These are phyloP conservation scores for Irena cyanogastra DNA, from an alignment of 2,113 vertebrate species.

Conservation along the genomic window DNA sequence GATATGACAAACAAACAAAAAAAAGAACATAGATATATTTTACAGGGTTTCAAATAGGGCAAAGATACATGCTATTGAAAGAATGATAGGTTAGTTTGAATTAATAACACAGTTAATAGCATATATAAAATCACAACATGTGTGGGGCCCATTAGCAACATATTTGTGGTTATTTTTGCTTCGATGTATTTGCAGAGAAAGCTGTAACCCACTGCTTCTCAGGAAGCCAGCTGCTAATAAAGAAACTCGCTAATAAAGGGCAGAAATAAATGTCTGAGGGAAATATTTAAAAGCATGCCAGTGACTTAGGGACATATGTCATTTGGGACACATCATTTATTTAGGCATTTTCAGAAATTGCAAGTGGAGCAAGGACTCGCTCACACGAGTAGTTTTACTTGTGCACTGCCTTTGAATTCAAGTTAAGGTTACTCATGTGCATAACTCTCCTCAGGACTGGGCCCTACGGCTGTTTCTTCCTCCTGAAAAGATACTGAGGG, in stretches of 20 bases:
- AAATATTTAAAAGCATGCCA: neutral
- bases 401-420: neutral
- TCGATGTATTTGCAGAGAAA: neutral
- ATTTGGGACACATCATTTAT: neutral
- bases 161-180: neutral
- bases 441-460: constrained; percentile 12
- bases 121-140: neutral
- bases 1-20: neutral
- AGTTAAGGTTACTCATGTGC: constrained; percentile 42
- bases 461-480: constrained; percentile 25
- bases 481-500: constrained; percentile 36
- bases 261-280: neutral
- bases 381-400: neutral
- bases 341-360: constrained; percentile 1
- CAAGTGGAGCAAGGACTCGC: neutral
- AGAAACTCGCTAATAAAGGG: neutral
- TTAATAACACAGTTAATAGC: neutral
- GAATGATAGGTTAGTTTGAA: neutral
- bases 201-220: neutral
- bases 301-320: neutral
- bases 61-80: neutral
- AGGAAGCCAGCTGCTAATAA: neutral
- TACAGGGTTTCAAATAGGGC: neutral
- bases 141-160: neutral
- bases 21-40: neutral